A percentile compares a stretch with the other conserved stretches of the same genome.
These are phyloP conservation scores for Geotrypetes seraphini DNA, from an alignment of 2,797 vertebrate species.

Conservation along the genomic window DNA sequence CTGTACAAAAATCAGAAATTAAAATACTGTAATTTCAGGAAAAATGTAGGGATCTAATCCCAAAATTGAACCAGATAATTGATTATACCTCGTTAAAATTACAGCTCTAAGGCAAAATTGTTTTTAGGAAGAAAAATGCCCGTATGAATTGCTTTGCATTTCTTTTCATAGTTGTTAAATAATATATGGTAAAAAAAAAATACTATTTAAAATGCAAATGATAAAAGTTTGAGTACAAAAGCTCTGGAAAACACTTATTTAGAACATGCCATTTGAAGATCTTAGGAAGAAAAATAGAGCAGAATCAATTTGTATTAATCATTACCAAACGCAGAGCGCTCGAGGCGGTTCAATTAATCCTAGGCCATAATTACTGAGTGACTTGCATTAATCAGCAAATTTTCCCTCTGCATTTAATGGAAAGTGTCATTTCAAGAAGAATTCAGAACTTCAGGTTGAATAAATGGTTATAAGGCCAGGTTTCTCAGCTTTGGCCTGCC, in stretches of 20 bases:
- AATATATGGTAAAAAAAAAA: too few relatives aligned
- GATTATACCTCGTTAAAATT: too few relatives aligned
- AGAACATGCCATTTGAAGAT: slow-evolving; percentile 44
- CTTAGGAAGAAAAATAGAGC: slow-evolving; percentile 50
- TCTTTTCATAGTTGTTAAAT: too few relatives aligned
- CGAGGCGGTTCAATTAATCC: slow-evolving; percentile 51
- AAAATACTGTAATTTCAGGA: too few relatives aligned
- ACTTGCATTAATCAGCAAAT: slow-evolving; percentile 42
- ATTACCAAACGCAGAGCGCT: slow-evolving; percentile 46
- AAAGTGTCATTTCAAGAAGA: slow-evolving; percentile 30
- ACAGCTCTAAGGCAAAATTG: too few relatives aligned
- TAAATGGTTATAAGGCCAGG: slow-evolving; percentile 5
- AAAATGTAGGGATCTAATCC: too few relatives aligned
- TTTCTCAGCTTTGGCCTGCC: slow-evolving; percentile 9
- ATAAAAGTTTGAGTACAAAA: slow-evolving; percentile 40
- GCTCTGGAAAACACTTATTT: slow-evolving; percentile 38
- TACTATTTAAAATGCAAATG: slow-evolving; percentile 43
- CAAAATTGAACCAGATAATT: too few relatives aligned
- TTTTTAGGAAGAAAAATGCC: too few relatives aligned
- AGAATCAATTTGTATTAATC: slow-evolving; percentile 48
- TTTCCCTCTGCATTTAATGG: slow-evolving; percentile 3
- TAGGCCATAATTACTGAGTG: slow-evolving; percentile 43
- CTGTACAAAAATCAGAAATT: too few relatives aligned
- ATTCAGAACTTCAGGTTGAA: slow-evolving; percentile 10
- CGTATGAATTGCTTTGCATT: too few relatives aligned